Evolutionary conservation across 2,113 vertebrate species (phyloP).

Genomic region (Pelobates fuscus): DNA sequence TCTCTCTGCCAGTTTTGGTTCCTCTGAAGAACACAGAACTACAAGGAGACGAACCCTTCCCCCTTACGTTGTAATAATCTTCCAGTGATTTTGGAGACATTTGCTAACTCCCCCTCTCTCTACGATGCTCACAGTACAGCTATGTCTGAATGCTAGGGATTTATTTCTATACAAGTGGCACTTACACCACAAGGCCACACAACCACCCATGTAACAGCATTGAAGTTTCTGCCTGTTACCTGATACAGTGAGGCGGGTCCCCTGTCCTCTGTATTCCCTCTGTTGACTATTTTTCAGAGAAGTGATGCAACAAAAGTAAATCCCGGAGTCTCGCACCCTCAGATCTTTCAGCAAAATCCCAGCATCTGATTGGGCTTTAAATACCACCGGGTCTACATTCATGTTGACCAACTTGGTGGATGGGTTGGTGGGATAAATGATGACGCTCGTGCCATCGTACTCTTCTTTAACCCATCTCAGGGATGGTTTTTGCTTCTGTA

Average conservation of each 20-base stretch:
- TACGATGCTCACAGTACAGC: too few relatives aligned
- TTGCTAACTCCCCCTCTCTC: too few relatives aligned
- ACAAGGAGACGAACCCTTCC: too few relatives aligned
- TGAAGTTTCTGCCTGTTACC: background rate
- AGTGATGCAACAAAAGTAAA: background rate
- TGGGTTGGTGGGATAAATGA: background rate
- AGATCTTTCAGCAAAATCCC: background rate
- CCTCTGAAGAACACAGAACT: too few relatives aligned
- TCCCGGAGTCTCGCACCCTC: constrained; percentile 2
- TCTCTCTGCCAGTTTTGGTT: too few relatives aligned
- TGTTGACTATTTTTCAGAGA: background rate
- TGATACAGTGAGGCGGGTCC: background rate
- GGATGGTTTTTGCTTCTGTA: background rate
- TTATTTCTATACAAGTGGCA: too few relatives aligned
- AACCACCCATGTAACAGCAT: too few relatives aligned
- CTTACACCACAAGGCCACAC: too few relatives aligned
- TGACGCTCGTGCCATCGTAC: background rate
- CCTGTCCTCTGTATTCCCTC: background rate
- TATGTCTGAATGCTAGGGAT: too few relatives aligned
- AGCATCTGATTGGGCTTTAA: background rate
- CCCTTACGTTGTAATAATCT: too few relatives aligned
- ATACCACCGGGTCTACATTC: background rate
- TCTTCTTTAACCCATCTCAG: constrained; percentile 10
- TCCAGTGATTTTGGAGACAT: too few relatives aligned
- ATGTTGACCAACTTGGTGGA: background rate